Percentiles rank a stretch among this genome's conserved stretches.
Evolutionary conservation across 2,113 vertebrate genomes (phyloP).

Genomic region (Oncorhynchus kisutch): DNA sequence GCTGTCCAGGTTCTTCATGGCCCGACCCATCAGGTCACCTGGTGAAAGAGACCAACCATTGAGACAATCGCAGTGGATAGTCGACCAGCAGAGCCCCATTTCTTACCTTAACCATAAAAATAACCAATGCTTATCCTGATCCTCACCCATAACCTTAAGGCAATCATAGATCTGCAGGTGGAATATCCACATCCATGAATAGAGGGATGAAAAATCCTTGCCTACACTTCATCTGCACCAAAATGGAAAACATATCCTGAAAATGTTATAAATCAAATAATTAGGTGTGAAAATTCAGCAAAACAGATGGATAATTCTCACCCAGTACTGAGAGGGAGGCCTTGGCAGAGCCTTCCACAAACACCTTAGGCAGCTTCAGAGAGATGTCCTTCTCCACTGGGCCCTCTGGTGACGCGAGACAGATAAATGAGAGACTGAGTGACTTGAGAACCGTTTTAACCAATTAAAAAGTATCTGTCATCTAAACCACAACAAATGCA

Average conservation of each 20-base stretch:
- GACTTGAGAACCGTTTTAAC: too few relatives aligned
- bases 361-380: conserved; percentile 68
- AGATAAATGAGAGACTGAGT: neutral
- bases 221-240: neutral
- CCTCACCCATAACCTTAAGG: too few relatives aligned
- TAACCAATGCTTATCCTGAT: too few relatives aligned
- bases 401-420: conserved; percentile 38
- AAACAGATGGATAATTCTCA: conserved; percentile 44
- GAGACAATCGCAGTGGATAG: too few relatives aligned
- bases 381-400: conserved; percentile 51
- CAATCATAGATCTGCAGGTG: too few relatives aligned
- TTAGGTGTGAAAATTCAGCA: neutral
- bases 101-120: too few relatives aligned
- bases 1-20: conserved; percentile 75
- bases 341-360: conserved; percentile 76
- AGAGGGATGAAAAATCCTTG: neutral
- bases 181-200: neutral
- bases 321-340: conserved; percentile 78
- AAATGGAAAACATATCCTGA: neutral
- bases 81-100: too few relatives aligned
- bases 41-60: neutral
- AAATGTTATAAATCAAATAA: neutral
- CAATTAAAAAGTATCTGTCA: too few relatives aligned
- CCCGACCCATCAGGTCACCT: conserved; percentile 82
- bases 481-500: too few relatives aligned